Evolutionary conservation across 2,113 vertebrate genomes (phyloP).

Genomic region (Lepus americanus): DNA sequence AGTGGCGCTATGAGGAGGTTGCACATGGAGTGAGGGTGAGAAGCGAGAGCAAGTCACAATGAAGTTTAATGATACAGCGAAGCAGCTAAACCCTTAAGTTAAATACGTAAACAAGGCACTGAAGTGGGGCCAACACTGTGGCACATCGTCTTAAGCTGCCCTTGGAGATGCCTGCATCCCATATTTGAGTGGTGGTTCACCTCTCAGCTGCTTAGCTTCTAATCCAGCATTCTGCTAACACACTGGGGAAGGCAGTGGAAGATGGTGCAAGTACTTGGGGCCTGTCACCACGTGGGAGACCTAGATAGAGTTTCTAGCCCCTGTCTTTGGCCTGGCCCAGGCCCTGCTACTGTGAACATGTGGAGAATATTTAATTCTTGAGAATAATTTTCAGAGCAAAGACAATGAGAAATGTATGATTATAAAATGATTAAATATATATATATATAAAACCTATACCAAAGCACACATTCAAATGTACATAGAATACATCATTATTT

Average conservation of each 20-base stretch:
- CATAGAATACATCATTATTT: background rate
- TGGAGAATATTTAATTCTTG: background rate
- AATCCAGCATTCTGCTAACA: too few species aligned
- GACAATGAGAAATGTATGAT: background rate
- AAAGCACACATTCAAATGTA: background rate
- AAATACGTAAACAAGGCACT: background rate
- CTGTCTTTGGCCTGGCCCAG: too few species aligned
- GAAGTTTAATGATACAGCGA: background rate
- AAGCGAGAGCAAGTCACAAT: background rate
- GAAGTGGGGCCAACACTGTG: background rate
- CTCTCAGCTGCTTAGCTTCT: too few species aligned
- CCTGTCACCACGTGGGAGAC: too few species aligned
- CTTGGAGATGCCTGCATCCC: too few species aligned
- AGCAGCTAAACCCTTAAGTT: background rate
- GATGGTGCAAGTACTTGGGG: too few species aligned
- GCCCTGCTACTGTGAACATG: too few species aligned
- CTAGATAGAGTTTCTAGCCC: too few species aligned
- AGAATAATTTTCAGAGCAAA: background rate
- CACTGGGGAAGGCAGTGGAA: too few species aligned
- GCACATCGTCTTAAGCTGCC: too few species aligned
- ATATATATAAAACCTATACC: background rate
- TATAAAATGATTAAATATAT: background rate
- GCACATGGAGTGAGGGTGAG: too few species aligned
- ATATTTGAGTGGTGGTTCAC: too few species aligned
- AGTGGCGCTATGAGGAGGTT: background rate